phyloP scores from a whole-genome alignment of 2,797 vertebrate species.

The Masticophis lateralis region DNA sequence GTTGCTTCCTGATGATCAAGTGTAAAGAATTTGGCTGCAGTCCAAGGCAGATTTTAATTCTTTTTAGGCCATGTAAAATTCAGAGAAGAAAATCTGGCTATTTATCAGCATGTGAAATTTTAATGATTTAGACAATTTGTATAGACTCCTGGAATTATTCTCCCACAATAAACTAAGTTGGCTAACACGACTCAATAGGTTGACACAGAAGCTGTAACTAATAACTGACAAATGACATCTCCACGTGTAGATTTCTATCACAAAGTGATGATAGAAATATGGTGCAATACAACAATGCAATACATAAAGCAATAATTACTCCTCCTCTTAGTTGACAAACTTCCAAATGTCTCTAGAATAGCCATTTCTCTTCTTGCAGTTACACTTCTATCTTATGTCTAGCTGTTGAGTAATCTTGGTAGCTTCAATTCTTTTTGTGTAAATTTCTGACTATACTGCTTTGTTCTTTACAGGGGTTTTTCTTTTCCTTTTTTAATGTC shows the following conservation, averaged over 20 bases:
- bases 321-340: not conserved
- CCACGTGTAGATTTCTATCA: not conserved
- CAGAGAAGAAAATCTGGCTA: not conserved
- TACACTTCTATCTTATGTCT: not conserved
- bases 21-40: not conserved
- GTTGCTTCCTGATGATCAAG: not conserved
- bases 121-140: not conserved
- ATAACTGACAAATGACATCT: not conserved
- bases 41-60: not conserved
- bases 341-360: not conserved
- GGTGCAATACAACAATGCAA: not conserved
- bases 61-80: not conserved
- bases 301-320: not conserved
- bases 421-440: not conserved
- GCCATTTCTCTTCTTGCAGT: not conserved
- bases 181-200: not conserved
- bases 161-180: not conserved
- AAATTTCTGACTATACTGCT: not conserved
- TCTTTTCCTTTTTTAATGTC: not conserved
- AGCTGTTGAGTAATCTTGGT: not conserved
- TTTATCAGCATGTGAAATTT: not conserved
- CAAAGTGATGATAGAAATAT: not conserved
- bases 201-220: not conserved
- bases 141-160: not conserved
- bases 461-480: not conserved